Conservation (phyloP, 2,888 invertebrate genomes). For the Osedax fenrisi region DNA sequence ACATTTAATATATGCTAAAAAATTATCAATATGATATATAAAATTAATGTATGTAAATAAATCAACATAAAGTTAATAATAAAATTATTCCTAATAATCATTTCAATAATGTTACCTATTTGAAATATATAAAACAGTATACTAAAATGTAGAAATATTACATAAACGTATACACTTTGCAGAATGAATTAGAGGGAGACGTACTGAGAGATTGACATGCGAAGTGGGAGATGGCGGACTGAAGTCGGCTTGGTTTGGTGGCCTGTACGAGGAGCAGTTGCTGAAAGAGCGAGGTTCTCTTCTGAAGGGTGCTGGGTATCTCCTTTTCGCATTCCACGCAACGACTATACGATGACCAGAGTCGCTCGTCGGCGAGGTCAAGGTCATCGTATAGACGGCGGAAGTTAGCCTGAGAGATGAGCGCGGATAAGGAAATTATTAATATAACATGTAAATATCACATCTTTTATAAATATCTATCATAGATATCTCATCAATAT, state of each 20-base stretch:
- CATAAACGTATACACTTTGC: not conserved
- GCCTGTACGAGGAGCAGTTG: slow-evolving; percentile 67
- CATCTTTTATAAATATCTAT: too few relatives aligned
- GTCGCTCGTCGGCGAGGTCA: slow-evolving; percentile 57
- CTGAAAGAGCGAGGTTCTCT: slow-evolving; percentile 64
- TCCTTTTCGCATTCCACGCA: slow-evolving; percentile 59
- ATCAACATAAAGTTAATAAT: not conserved
- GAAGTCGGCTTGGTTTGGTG: slow-evolving; percentile 69
- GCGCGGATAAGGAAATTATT: too few relatives aligned
- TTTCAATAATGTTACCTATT: too few relatives aligned
- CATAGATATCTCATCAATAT: too few relatives aligned
- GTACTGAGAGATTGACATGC: slow-evolving; percentile 54
- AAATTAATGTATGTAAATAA: not conserved
- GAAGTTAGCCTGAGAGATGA: slow-evolving; percentile 54
- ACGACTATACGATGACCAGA: slow-evolving; percentile 63
- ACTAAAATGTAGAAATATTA: too few relatives aligned
- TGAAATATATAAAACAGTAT: too few relatives aligned
- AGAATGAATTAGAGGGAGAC: not conserved
- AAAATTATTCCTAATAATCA: too few relatives aligned
- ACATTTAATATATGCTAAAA: too few relatives aligned
- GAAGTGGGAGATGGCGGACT: slow-evolving; percentile 65
- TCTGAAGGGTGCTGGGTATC: slow-evolving; percentile 55
- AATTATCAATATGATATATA: too few relatives aligned
- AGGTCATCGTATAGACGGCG: slow-evolving; percentile 59
- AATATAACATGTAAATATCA: too few relatives aligned